A percentile compares a stretch with the other conserved stretches of the same genome.
These are phyloP conservation scores for Calidris pugnax DNA, from an alignment of 2,113 vertebrate genomes.

Conservation along the genomic window DNA sequence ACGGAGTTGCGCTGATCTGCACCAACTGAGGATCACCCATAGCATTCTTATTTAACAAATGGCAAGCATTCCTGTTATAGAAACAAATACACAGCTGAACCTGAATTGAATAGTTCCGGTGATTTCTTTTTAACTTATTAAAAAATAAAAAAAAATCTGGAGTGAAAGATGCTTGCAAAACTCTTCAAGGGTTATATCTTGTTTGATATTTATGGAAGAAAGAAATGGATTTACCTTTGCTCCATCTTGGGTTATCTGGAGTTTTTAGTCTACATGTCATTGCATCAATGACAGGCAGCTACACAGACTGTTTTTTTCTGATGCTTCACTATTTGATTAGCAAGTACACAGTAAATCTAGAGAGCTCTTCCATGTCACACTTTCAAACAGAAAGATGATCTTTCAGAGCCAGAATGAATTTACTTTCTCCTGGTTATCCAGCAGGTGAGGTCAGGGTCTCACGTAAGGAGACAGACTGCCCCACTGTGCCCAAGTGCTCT, in stretches of 20 bases:
- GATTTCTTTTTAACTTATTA: not conserved
- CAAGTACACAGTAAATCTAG: not conserved
- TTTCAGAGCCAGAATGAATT: not conserved
- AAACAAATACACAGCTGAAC: not conserved
- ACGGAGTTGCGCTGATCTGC: not conserved
- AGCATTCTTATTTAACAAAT: not conserved
- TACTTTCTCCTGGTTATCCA: not conserved
- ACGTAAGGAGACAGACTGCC: too few relatives aligned
- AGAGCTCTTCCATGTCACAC: not conserved
- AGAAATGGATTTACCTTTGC: not conserved
- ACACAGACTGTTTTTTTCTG: not conserved
- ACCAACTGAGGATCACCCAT: too few relatives aligned
- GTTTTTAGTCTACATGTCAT: not conserved
- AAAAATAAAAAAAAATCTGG: not conserved
- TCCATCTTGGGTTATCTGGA: not conserved
- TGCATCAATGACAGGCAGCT: not conserved
- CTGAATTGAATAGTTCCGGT: not conserved
- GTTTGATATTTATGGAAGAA: not conserved
- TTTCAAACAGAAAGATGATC: not conserved
- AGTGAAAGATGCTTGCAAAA: not conserved
- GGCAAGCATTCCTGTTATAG: not conserved
- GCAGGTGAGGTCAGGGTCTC: not conserved
- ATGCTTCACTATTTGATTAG: not conserved
- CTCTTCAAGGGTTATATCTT: not conserved
- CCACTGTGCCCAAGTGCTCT: not conserved